phyloP scores from a whole-genome alignment of 1,140 invertebrate species.

The Rhizoglyphus robini region DNA sequence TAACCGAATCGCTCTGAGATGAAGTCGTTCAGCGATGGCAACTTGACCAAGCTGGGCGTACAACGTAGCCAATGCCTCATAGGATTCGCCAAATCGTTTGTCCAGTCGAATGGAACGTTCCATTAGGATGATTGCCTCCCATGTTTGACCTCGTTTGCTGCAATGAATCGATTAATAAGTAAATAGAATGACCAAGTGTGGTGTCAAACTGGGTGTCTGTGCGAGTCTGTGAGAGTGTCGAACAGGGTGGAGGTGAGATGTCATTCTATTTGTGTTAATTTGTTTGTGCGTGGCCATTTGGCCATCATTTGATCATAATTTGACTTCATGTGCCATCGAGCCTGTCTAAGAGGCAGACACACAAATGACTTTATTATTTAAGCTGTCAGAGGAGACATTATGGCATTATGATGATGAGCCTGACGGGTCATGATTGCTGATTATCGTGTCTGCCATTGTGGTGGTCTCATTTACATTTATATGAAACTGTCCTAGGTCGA shows the following conservation, averaged over 20 bases:
- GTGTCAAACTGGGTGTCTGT: not conserved
- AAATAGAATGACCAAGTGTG: not conserved
- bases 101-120: conserved; percentile 31
- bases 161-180: not conserved
- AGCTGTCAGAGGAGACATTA: not conserved
- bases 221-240: not conserved
- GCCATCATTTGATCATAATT: not conserved
- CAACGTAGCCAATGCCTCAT: conserved; percentile 30
- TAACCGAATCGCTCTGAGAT: conserved; percentile 29
- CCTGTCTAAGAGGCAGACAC: not conserved
- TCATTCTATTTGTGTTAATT: conserved; percentile 1
- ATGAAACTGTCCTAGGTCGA: too few relatives aligned
- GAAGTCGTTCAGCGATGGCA: conserved; percentile 29
- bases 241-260: not conserved
- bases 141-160: conserved; percentile 31
- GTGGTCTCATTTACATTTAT: conserved; percentile 12
- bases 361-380: conserved; percentile 9
- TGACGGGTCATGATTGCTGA: not conserved
- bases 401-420: not conserved
- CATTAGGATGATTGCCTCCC: conserved; percentile 29
- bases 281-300: not conserved
- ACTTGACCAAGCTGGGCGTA: conserved; percentile 27
- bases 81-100: conserved; percentile 30
- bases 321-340: not conserved
- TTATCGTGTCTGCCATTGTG: not conserved